phyloP scores from a whole-genome alignment of 2,113 vertebrate genomes.

The Ginglymostoma cirratum region DNA sequence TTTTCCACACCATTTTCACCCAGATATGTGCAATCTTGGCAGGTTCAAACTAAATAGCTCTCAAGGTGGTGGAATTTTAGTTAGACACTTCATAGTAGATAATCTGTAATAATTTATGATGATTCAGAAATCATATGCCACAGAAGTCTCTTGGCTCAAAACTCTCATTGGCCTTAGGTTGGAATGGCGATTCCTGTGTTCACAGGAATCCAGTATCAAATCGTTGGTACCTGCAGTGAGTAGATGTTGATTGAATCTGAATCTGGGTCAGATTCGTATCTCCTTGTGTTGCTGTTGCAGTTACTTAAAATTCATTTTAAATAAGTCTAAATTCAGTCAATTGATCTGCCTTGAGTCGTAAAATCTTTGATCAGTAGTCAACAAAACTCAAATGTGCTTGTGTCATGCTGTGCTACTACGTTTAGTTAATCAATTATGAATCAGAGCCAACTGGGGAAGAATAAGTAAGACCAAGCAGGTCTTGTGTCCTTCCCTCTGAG shows the following conservation, averaged over 20 bases:
- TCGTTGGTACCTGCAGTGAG: neutral
- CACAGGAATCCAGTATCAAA: neutral
- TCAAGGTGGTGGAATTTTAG: neutral
- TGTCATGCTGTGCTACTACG: too few species aligned
- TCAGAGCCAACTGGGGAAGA: too few species aligned
- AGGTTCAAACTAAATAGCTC: neutral
- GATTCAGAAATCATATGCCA: neutral
- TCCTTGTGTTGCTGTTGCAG: neutral
- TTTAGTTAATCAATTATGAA: too few species aligned
- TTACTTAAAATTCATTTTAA: neutral
- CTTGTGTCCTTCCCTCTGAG: too few species aligned
- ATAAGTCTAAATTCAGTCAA: neutral
- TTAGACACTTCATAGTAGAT: neutral
- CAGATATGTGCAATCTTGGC: neutral
- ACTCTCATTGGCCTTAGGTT: neutral
- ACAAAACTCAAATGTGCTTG: too few species aligned
- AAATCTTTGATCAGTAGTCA: neutral
- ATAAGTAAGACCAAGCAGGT: too few species aligned
- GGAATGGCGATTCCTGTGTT: neutral
- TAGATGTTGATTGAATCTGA: too few species aligned
- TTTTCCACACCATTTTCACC: neutral
- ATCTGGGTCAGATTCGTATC: neutral
- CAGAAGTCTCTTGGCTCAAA: neutral
- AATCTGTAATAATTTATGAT: neutral
- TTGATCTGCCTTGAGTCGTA: neutral